These are phyloP conservation scores for Helleia helle DNA, from an alignment of 2,888 invertebrate genomes.

Conservation along the genomic window DNA sequence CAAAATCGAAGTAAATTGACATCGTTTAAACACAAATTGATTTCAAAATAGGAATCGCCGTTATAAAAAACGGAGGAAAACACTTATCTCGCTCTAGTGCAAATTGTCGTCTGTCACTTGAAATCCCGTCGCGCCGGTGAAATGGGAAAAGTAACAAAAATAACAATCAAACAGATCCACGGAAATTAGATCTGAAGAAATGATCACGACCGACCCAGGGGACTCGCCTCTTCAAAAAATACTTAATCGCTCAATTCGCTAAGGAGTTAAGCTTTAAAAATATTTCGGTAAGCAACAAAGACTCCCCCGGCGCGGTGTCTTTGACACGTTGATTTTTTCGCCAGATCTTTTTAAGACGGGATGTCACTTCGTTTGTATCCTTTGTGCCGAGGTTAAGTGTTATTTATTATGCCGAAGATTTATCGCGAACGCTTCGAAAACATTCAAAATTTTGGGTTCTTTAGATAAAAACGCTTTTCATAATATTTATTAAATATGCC, in stretches of 20 bases:
- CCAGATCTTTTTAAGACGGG: conserved; percentile 61
- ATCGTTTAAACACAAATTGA: conserved; percentile 25
- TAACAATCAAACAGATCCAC: conserved; percentile 72
- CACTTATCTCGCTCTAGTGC: conserved; percentile 70
- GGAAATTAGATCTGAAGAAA: conserved; percentile 72
- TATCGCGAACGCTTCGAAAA: background rate
- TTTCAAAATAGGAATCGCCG: conserved; percentile 50
- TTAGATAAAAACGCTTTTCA: conserved; percentile 10
- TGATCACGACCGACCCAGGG: conserved; percentile 70
- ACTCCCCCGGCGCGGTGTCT: conserved; percentile 68
- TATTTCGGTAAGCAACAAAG: conserved; percentile 70
- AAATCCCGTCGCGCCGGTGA: conserved; percentile 53
- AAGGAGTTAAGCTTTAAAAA: conserved; percentile 75
- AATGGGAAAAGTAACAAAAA: conserved; percentile 67
- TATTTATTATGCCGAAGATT: conserved; percentile 57
- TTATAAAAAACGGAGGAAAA: conserved; percentile 65
- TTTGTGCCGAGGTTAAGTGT: conserved; percentile 70
- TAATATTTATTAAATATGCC: conserved; percentile 42
- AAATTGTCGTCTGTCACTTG: conserved; percentile 71
- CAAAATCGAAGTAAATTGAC: conserved; percentile 14
- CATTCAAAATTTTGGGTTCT: background rate
- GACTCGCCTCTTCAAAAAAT: conserved; percentile 76
- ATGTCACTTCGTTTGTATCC: conserved; percentile 73
- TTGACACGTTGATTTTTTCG: conserved; percentile 72
- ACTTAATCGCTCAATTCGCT: conserved; percentile 75